Percentiles rank a stretch among this genome's conserved stretches.
phyloP scores from a whole-genome alignment of 2,113 vertebrate genomes.

The Fulica atra region DNA sequence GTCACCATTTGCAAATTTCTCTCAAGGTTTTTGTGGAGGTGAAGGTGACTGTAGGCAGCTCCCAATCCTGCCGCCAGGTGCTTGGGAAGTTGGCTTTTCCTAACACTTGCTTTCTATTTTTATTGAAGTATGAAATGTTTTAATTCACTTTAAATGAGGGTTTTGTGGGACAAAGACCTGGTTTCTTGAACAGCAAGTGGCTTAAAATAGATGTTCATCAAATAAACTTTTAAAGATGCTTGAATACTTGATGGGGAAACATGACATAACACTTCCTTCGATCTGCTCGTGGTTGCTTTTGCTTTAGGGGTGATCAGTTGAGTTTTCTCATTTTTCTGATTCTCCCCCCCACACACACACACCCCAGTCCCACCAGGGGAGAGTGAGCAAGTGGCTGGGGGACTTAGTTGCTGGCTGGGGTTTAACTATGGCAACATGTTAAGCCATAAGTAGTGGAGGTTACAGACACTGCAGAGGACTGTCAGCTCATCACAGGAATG shows the following conservation, averaged over 20 bases:
- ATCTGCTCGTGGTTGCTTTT: background rate
- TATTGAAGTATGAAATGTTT: background rate
- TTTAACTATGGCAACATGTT: background rate
- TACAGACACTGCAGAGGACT: background rate
- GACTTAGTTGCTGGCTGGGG: too few relatives aligned
- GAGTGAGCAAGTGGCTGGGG: too few relatives aligned
- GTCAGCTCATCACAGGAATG: background rate
- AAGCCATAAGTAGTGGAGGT: accelerated
- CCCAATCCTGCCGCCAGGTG: background rate
- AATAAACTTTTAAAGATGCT: background rate
- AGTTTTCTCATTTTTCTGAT: too few relatives aligned
- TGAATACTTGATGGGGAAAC: background rate
- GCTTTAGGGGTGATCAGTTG: background rate
- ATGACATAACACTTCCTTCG: background rate
- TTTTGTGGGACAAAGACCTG: background rate
- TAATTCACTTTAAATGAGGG: background rate
- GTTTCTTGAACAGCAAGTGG: background rate
- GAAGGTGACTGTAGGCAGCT: background rate
- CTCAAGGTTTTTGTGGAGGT: background rate
- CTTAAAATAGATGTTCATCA: background rate
- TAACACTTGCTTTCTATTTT: background rate
- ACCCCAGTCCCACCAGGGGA: too few relatives aligned
- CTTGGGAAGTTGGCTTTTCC: background rate
- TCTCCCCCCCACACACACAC: too few relatives aligned
- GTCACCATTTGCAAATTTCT: background rate